Percentiles rank a stretch among this genome's conserved stretches.
phyloP scores from a whole-genome alignment of 1,140 invertebrate genomes.

The Drosophila saltans region DNA sequence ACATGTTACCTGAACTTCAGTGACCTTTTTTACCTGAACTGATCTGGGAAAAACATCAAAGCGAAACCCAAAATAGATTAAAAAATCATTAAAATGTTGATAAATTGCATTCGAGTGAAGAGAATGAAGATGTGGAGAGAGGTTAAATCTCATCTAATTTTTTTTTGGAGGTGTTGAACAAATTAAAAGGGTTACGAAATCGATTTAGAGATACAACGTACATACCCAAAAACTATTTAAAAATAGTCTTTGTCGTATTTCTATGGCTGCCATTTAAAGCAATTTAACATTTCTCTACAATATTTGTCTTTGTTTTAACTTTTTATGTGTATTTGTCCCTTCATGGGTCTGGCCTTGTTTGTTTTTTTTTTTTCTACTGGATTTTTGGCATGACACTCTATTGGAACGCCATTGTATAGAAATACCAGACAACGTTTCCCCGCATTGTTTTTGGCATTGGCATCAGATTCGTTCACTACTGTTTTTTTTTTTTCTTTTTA shows the following conservation, averaged over 20 bases:
- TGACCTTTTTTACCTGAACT: slow-evolving; percentile 55
- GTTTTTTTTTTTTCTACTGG: slow-evolving; percentile 27
- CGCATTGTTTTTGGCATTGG: slow-evolving; percentile 51
- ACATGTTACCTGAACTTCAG: slow-evolving; percentile 39
- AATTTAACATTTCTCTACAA: slow-evolving; percentile 61
- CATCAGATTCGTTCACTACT: slow-evolving; percentile 58
- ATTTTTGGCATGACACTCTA: slow-evolving; percentile 64
- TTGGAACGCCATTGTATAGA: slow-evolving; percentile 59
- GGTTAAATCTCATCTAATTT: slow-evolving; percentile 38
- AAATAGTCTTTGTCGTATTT: neutral
- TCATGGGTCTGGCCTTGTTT: slow-evolving; percentile 49
- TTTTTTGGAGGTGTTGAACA: slow-evolving; percentile 63
- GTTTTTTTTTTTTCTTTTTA: slow-evolving; percentile 29
- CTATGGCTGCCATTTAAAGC: neutral
- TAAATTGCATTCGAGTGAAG: slow-evolving; percentile 52
- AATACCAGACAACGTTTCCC: slow-evolving; percentile 58
- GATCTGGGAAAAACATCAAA: slow-evolving; percentile 29
- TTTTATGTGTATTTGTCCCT: slow-evolving; percentile 2
- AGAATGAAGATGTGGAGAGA: slow-evolving; percentile 21
- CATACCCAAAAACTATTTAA: neutral
- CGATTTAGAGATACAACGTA: slow-evolving; percentile 37
- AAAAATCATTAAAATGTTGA: slow-evolving; percentile 76
- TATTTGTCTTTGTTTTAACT: slow-evolving; percentile 59
- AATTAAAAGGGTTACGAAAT: slow-evolving; percentile 53
- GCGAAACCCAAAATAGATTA: slow-evolving; percentile 64